Evolutionary conservation across 2,888 invertebrate species (phyloP).

Genomic region (Crossocerus cetratus): DNA sequence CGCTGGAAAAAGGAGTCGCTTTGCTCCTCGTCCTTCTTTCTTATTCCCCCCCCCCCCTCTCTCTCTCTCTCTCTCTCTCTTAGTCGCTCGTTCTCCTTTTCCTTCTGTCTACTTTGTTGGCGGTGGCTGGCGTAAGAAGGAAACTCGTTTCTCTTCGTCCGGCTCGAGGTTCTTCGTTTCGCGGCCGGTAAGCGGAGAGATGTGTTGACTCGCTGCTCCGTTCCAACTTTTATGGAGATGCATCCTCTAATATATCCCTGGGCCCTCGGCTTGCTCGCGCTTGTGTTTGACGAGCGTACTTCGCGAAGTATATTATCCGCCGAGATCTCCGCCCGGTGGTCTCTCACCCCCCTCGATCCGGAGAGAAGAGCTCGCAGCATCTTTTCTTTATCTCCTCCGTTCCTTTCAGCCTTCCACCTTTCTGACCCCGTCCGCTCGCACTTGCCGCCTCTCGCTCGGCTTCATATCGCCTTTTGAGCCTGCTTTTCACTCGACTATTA

Average conservation of each 20-base stretch:
- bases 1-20: slow-evolving; percentile 67
- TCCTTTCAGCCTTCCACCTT: slow-evolving; percentile 7
- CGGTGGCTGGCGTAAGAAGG: not conserved
- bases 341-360: slow-evolving; percentile 23
- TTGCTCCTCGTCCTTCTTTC: slow-evolving; percentile 21
- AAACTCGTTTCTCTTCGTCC: slow-evolving; percentile 26
- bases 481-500: slow-evolving; percentile 66
- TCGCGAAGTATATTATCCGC: slow-evolving; percentile 73
- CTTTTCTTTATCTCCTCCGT: slow-evolving; percentile 29
- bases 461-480: slow-evolving; percentile 11
- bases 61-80: slow-evolving; percentile 4
- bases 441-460: not conserved
- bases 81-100: slow-evolving; percentile 8
- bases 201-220: slow-evolving; percentile 72
- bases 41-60: not conserved
- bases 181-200: slow-evolving; percentile 53
- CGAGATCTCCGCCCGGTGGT: slow-evolving; percentile 57
- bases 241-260: slow-evolving; percentile 75
- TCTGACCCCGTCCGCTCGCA: slow-evolving; percentile 21
- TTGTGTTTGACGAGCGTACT: slow-evolving; percentile 76
- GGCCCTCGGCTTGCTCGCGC: slow-evolving; percentile 73
- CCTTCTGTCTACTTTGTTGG: slow-evolving; percentile 7
- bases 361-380: slow-evolving; percentile 7
- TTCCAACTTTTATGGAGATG: slow-evolving; percentile 77
- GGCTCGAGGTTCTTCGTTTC: slow-evolving; percentile 29